Evolutionary conservation across 2,113 vertebrate species (phyloP).

Genomic region (Pseudopipra pipra): DNA sequence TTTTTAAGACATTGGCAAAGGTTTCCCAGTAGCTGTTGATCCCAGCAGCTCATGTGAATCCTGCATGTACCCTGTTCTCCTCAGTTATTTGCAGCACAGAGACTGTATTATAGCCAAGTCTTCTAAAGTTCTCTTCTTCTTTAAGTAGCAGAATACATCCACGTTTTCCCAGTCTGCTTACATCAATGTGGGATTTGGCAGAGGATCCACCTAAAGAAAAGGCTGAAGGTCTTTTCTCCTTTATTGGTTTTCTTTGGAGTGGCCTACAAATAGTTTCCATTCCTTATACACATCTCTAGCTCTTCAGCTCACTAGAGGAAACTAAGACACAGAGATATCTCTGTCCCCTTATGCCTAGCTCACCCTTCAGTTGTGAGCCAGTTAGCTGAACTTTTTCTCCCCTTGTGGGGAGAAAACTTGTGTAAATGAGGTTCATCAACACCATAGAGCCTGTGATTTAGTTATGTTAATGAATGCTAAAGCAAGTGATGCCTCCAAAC

Average conservation of each 20-base stretch:
- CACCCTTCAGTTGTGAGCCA: background rate
- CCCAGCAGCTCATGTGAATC: background rate
- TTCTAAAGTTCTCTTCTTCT: background rate
- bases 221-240: background rate
- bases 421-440: background rate
- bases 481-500: background rate
- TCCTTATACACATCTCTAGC: background rate
- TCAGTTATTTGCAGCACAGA: background rate
- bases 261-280: background rate
- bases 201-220: background rate
- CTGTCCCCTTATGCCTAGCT: background rate
- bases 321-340: background rate
- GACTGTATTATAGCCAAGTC: background rate
- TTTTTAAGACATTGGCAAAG: constrained; percentile 9
- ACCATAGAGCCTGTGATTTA: background rate
- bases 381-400: background rate
- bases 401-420: background rate
- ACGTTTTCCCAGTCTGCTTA: background rate
- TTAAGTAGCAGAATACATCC: background rate
- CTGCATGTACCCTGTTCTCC: background rate
- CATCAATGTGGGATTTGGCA: background rate
- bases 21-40: constrained; percentile 6
- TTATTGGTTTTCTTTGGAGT: background rate
- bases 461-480: background rate
- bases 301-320: background rate